Conservation (phyloP, 2,113 vertebrate species). For the Campylomormyrus tamandua region DNA sequence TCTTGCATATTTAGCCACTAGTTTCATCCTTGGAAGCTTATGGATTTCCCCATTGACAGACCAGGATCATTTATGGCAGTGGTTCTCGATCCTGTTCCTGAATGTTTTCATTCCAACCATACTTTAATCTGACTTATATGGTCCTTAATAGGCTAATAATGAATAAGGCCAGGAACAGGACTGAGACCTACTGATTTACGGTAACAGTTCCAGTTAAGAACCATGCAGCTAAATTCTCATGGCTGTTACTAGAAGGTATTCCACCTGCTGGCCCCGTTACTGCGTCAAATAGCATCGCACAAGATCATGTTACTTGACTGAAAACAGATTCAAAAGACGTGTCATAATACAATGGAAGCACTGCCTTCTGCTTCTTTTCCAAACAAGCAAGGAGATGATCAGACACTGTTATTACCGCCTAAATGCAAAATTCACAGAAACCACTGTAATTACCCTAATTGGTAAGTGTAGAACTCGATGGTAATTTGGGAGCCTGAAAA, state of each 20-base stretch:
- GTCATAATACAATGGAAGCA: neutral
- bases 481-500: neutral
- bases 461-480: neutral
- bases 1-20: neutral
- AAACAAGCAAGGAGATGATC: neutral
- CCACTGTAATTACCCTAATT: constrained; percentile 1
- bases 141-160: neutral
- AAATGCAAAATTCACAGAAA: neutral
- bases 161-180: neutral
- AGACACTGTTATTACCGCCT: neutral
- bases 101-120: neutral
- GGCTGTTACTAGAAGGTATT: neutral
- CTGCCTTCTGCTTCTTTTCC: neutral
- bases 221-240: neutral
- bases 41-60: neutral
- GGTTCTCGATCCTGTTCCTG: neutral
- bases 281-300: neutral
- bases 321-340: neutral
- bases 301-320: neutral
- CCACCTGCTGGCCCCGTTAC: neutral
- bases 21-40: neutral
- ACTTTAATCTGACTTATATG: neutral
- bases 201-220: neutral
- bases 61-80: neutral
- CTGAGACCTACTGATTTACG: neutral